Evolutionary conservation across 2,888 invertebrate species (phyloP).

Genomic region (Drosophila demipolita): DNA sequence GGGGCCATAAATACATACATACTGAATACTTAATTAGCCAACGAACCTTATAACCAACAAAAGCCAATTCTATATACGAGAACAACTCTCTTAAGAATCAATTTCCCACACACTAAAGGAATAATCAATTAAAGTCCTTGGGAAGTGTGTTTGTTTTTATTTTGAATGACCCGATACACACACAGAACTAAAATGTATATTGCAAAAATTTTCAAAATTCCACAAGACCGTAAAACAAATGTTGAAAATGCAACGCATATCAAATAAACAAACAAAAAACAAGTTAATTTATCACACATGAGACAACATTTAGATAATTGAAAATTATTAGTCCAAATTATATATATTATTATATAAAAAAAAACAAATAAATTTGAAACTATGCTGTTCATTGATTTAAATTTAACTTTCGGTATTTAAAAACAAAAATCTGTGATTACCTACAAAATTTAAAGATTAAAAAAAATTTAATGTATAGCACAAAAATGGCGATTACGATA

Average conservation of each 20-base stretch:
- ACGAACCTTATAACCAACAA: constrained; percentile 20
- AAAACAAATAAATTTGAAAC: constrained; percentile 70
- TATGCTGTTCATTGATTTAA: constrained; percentile 80
- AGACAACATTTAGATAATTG: constrained; percentile 80
- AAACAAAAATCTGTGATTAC: constrained; percentile 85
- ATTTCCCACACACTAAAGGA: not conserved
- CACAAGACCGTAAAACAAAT: constrained; percentile 35
- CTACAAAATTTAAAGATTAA: constrained; percentile 83
- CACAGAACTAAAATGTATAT: constrained; percentile 20
- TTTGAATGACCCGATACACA: constrained; percentile 6
- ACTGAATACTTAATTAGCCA: constrained; percentile 38
- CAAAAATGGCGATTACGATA: constrained; percentile 52
- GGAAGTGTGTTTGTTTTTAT: constrained; percentile 19
- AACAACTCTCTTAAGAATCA: constrained; percentile 1
- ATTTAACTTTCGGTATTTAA: constrained; percentile 82
- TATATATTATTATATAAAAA: constrained; percentile 53
- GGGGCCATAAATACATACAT: constrained; percentile 44
- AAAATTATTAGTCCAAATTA: constrained; percentile 84
- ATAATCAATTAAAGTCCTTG: constrained; percentile 8
- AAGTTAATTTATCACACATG: constrained; percentile 45
- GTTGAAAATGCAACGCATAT: constrained; percentile 76
- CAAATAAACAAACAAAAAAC: constrained; percentile 34
- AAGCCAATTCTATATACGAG: constrained; percentile 7
- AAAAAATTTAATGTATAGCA: constrained; percentile 70
- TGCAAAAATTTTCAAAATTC: constrained; percentile 28